Evolutionary conservation across 2,888 invertebrate genomes (phyloP), one percentile per base, ranked within the genome.

Genomic region (Microplitis deprimator): DNA sequence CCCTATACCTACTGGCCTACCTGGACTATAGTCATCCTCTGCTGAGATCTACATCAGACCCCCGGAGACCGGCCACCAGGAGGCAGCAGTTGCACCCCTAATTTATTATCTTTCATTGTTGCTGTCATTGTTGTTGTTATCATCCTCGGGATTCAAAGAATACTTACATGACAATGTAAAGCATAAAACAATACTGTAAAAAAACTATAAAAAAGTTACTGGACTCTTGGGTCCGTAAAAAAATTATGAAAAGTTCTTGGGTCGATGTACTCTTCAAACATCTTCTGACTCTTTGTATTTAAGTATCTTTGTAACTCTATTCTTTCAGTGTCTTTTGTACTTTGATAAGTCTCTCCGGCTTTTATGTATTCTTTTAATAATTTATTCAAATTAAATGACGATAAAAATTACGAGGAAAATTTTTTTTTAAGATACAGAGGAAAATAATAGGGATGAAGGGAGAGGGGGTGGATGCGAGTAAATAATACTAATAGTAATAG

Each of bases 51-150:
- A 39, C 39, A 61, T 5, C 29, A n/a, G 16, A 39, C 7, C 68
- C 68, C 40, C n/a, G 68, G 17, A 71, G 38, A 62, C 61, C 61
- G 59, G 68, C 74, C 75, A 76, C 75, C 70, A 76, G 75, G 70
- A 76, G 75, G 75, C 75, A 76, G 75, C 75, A 76, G 75, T 50
- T 65, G 70, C 69, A 29, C 62, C 6, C 38, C 6, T 13, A 13
- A 38, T 17, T 7, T 62, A 5, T 8, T 17, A 62, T 20, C 13
- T 8, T 50, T 50, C 13, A 10, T 13, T 50, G 17, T 17, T 17
- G 17, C 17, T 62, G 16, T 62, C 13, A 62, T 17, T 62, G 62
- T 8, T 62, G 7, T 8, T 17, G 4, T 8, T 62, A n/a, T 50
- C 50, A 62, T 62, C 17, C 0, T 62, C 62, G n/a, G 20, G 13